Evolutionary conservation across 1,140 invertebrate genomes (phyloP), one percentile per base, ranked within the genome.

Genomic region (Ceratina australensis): DNA sequence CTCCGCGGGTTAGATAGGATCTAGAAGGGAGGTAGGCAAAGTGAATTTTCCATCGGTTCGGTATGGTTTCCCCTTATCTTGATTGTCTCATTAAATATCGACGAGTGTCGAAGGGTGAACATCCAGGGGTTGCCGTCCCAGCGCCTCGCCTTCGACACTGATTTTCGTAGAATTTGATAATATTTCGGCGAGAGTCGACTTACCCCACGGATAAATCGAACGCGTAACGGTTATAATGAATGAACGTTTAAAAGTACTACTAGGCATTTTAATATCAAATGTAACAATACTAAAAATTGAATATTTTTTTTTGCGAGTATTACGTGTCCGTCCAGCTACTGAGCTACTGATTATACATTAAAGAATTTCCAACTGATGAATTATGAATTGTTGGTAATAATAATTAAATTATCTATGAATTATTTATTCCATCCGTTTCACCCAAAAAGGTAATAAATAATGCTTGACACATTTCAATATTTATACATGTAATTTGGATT

Each of bases 61-160:
- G 61, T 78, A 57, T 22, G 52, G 18, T 74, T 47, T 54, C 52
- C 61, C 26, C 52, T 64, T 79, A 50, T 67, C 47, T 50, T 72
- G 77, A 81, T 79, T 80, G 80, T 81, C 71, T 81, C 80, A 81
- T 81, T 81, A 81, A 81, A 80, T 76, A 81, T 80, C 80, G 64
- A 80, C 52, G 64, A 81, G 78, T 57, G 59, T 67, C 47, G 78
- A 81, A 80, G 80, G 80, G 80, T 24, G 78, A 80, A 13, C 24
- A 49, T 59, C 75, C 64, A 49, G 57, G 64, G 56, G 50, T 80
- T 75, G 80, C 52, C 28, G 57, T 75, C 50, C 8, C 71, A 16
- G 57, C 60, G 78, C 78, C 66, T 80, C 71, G 71, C 54, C 33
- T 42, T 71, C 54, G 47, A 52, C 65, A 63, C 47, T 80, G 28